These are phyloP conservation scores for Ictalurus furcatus DNA, from an alignment of 2,113 vertebrate species.

Conservation along the genomic window DNA sequence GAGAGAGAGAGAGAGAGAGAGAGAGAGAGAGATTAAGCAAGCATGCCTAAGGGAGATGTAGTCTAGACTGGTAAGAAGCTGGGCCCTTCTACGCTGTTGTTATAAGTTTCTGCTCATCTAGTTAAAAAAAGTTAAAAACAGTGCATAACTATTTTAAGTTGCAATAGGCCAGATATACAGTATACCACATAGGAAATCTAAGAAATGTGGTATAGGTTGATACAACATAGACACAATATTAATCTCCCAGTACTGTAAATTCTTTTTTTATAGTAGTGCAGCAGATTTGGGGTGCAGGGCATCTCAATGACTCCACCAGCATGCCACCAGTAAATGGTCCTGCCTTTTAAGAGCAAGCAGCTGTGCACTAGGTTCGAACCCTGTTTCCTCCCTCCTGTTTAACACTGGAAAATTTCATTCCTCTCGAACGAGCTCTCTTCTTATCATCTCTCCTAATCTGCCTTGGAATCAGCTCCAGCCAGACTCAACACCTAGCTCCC, in stretches of 20 bases:
- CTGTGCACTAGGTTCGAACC: constrained; percentile 41
- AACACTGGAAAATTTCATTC: constrained; percentile 57
- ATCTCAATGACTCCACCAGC: constrained; percentile 35
- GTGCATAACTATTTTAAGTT: not conserved
- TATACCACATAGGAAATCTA: not conserved
- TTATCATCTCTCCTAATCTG: constrained; percentile 44
- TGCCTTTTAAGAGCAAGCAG: constrained; percentile 63
- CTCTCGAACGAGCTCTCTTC: constrained; percentile 13
- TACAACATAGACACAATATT: not conserved
- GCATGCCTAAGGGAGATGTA: constrained; percentile 39
- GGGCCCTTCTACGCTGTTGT: constrained; percentile 14
- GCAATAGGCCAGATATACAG: not conserved
- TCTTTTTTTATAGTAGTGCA: constrained; percentile 1
- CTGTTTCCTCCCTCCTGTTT: constrained; percentile 19
- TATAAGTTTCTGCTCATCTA: not conserved
- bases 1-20: constrained; percentile 1
- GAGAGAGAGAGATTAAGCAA: constrained; percentile 31
- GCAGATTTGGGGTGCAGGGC: not conserved
- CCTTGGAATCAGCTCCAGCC: constrained; percentile 24
- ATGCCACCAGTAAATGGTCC: constrained; percentile 60
- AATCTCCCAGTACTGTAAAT: not conserved
- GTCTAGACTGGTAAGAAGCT: constrained; percentile 41
- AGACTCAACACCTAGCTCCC: constrained; percentile 41
- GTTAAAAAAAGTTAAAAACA: not conserved
- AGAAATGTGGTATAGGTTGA: not conserved